Conservation (phyloP, 2,113 vertebrate species). For the Hydrochoerus hydrochaeris region DNA sequence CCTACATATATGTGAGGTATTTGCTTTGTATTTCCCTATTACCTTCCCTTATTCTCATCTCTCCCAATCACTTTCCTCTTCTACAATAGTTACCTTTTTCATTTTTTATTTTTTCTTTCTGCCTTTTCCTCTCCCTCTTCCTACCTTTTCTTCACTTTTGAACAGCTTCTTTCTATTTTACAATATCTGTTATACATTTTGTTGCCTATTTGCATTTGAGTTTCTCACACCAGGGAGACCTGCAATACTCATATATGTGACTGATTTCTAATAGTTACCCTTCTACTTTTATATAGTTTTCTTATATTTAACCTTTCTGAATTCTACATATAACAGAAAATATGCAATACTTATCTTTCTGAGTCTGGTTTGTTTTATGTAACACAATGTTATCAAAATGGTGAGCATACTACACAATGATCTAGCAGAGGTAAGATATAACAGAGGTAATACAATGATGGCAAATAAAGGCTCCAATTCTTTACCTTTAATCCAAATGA, state of each 20-base stretch:
- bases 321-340: neutral
- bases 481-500: neutral
- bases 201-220: too few relatives aligned
- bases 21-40: neutral
- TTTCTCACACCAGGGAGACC: too few relatives aligned
- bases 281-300: neutral
- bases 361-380: neutral
- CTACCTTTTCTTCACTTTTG: too few relatives aligned
- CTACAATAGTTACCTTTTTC: neutral
- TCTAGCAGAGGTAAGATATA: neutral
- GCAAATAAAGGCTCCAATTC: neutral
- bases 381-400: neutral
- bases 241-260: too few relatives aligned
- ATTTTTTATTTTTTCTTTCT: neutral
- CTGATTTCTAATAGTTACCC: too few relatives aligned
- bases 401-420: neutral
- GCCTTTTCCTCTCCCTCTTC: too few relatives aligned
- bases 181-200: too few relatives aligned
- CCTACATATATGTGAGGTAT: neutral
- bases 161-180: too few relatives aligned
- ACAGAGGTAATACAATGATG: neutral
- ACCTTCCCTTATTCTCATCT: neutral
- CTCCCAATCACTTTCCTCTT: neutral
- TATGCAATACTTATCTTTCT: neutral
- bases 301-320: neutral